Evolutionary conservation across 2,888 invertebrate genomes (phyloP).

Genomic region (Temnothorax ravouxi): DNA sequence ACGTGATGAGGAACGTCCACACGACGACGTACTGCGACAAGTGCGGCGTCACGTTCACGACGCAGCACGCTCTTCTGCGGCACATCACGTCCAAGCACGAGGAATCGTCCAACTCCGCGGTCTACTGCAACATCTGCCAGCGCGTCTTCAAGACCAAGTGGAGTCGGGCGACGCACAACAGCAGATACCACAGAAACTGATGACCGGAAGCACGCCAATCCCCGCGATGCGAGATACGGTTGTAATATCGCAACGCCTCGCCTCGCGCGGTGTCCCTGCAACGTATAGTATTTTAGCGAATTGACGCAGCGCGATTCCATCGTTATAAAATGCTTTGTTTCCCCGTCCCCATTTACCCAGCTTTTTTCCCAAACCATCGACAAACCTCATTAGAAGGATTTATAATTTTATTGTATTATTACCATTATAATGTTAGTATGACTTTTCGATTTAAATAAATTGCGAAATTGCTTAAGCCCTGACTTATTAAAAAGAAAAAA

Average conservation of each 20-base stretch:
- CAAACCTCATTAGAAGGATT: background rate
- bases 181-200: constrained; percentile 80
- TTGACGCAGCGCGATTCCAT: background rate
- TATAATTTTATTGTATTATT: no score
- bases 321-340: background rate
- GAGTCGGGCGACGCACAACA: constrained; percentile 83
- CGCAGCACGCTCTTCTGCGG: constrained; percentile 79
- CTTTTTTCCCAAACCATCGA: background rate
- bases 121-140: constrained; percentile 80
- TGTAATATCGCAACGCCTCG: background rate
- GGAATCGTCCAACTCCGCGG: constrained; percentile 74
- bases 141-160: constrained; percentile 83
- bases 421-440: background rate
- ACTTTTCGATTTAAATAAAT: constrained; percentile 4
- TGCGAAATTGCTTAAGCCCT: background rate
- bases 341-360: background rate
- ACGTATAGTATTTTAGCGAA: constrained; percentile 3
- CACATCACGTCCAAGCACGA: constrained; percentile 82
- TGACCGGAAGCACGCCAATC: constrained; percentile 33
- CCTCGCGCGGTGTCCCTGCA: background rate
- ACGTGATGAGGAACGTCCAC: constrained; percentile 64
- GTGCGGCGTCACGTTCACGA: constrained; percentile 79
- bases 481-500: background rate
- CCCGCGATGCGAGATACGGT: background rate
- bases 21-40: constrained; percentile 75